Percentiles rank a stretch among this genome's conserved stretches.
phyloP scores from a whole-genome alignment of 2,888 invertebrate species.

The Isoperla grammatica region DNA sequence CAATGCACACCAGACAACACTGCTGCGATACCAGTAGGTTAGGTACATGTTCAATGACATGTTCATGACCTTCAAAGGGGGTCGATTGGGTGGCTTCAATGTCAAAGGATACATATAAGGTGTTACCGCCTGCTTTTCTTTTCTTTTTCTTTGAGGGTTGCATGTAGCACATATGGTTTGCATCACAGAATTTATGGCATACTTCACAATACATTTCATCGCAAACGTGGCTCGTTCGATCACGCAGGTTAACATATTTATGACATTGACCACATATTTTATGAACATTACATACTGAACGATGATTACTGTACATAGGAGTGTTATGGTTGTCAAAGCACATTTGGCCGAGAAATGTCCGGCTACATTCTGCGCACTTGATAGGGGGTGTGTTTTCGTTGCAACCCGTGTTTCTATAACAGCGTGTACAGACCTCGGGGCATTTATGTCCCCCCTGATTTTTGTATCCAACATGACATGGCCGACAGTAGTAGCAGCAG shows the following conservation, averaged over 20 bases:
- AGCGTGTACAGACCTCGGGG: neutral
- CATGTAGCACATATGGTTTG: no score
- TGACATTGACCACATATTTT: no score
- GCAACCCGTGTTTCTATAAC: neutral
- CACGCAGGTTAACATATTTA: no score
- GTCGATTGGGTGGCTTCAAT: neutral
- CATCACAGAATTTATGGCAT: neutral
- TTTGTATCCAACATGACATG: neutral
- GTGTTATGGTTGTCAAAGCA: no score
- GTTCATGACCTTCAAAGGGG: neutral
- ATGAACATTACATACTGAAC: no score
- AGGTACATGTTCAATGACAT: neutral
- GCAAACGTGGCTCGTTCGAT: neutral
- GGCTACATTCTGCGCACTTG: neutral
- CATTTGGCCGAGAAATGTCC: neutral
- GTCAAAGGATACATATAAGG: slow-evolving; percentile 1
- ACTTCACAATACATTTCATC: neutral
- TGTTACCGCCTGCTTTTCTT: no score
- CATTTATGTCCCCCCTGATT: neutral
- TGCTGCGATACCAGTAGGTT: neutral
- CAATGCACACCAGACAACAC: neutral
- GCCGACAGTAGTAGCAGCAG: slow-evolving; percentile 6
- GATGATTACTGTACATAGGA: no score
- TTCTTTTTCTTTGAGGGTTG: no score
- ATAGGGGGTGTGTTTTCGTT: neutral